These are phyloP conservation scores for Mythimna loreyi DNA, from an alignment of 2,888 invertebrate species.

Conservation along the genomic window DNA sequence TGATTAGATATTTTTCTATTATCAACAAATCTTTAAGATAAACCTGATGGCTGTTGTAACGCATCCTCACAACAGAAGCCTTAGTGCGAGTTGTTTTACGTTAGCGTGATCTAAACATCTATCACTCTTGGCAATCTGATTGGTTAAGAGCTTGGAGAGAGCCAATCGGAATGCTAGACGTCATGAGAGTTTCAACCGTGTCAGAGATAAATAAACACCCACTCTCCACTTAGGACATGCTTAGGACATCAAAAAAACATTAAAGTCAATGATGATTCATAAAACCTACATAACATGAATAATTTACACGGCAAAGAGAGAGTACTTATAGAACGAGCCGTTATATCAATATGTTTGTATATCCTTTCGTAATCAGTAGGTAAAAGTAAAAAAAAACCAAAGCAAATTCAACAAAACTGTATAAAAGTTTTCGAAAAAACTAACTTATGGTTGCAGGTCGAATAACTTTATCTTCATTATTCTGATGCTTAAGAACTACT, in stretches of 20 bases:
- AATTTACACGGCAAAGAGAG: constrained; percentile 42
- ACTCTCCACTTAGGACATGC: background rate
- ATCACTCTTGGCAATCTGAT: no score
- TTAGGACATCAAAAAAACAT: constrained; percentile 2
- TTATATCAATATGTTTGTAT: constrained; percentile 31
- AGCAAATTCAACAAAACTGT: constrained; percentile 36
- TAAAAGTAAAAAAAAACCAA: constrained; percentile 50
- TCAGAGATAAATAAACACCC: no score
- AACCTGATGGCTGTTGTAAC: background rate
- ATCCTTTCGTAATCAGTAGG: constrained; percentile 53
- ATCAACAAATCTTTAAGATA: background rate
- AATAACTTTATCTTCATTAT: background rate
- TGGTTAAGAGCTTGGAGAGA: no score
- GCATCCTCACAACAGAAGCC: no score
- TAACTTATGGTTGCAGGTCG: constrained; percentile 4
- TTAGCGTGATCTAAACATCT: no score
- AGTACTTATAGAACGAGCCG: constrained; percentile 31
- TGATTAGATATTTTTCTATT: no score
- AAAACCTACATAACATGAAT: constrained; percentile 18
- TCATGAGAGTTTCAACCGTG: no score
- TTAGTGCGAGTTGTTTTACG: no score
- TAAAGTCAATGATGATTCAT: constrained; percentile 24
- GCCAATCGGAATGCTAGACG: no score
- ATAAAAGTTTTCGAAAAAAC: constrained; percentile 24
- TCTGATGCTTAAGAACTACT: background rate